Conservation (phyloP, 2,113 vertebrate species). For the Phalacrocorax carbo region DNA sequence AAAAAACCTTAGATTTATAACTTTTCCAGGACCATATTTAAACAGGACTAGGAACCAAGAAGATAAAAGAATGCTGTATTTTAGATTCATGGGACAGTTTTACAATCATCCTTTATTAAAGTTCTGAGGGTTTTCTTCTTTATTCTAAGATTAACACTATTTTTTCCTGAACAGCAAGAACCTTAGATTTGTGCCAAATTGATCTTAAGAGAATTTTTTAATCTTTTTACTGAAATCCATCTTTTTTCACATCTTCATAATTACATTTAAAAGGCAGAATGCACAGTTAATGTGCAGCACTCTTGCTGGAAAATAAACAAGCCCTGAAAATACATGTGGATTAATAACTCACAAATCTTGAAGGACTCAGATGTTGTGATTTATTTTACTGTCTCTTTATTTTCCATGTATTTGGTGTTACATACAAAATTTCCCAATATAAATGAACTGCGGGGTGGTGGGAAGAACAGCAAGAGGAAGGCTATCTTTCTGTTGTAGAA, state of each 20-base stretch:
- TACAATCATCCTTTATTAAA: not conserved
- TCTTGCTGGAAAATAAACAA: not conserved
- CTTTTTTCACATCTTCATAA: not conserved
- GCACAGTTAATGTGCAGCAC: not conserved
- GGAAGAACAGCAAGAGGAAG: not conserved
- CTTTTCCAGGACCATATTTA: not conserved
- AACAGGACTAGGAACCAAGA: not conserved
- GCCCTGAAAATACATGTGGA: not conserved
- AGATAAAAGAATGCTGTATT: not conserved
- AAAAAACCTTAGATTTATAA: not conserved
- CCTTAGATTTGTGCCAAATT: not conserved
- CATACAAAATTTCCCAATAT: not conserved
- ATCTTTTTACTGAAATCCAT: not conserved
- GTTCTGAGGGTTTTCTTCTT: not conserved
- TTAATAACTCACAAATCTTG: not conserved
- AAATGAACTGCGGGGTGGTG: not conserved
- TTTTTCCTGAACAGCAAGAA: not conserved
- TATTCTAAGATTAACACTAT: not conserved
- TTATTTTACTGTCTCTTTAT: not conserved
- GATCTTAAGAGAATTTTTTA: not conserved
- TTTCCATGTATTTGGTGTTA: not conserved
- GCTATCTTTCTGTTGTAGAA: not conserved
- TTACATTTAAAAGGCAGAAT: not conserved
- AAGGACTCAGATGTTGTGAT: accelerated
- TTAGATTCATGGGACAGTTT: not conserved